phyloP scores from a whole-genome alignment of 1,140 invertebrate species.

The Cydia fagiglandana region DNA sequence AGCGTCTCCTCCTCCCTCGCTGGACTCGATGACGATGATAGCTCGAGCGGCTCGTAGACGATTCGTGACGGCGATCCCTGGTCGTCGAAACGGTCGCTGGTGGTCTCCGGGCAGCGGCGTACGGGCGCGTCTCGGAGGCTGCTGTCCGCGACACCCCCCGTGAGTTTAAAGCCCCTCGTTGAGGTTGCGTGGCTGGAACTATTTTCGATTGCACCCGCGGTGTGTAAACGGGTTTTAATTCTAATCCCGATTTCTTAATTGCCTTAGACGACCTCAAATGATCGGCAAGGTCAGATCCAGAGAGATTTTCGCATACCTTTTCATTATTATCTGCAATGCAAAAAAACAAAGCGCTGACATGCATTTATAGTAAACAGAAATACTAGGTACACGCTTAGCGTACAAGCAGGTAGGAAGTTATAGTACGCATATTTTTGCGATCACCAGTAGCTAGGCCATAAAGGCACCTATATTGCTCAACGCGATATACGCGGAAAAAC shows the following conservation, averaged over 20 bases:
- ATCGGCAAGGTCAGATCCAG: too few relatives aligned
- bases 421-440: too few relatives aligned
- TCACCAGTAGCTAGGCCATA: too few relatives aligned
- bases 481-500: neutral
- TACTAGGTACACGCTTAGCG: neutral
- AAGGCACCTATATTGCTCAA: neutral
- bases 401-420: neutral
- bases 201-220: neutral
- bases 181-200: neutral
- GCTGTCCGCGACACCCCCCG: slow-evolving; percentile 33
- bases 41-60: neutral
- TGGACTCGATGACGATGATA: neutral
- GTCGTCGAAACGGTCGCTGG: neutral
- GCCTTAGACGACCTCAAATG: too few relatives aligned
- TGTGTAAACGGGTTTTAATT: neutral
- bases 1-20: neutral
- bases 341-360: neutral
- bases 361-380: neutral
- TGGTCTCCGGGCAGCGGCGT: slow-evolving; percentile 21
- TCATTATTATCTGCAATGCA: slow-evolving; percentile 2
- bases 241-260: neutral
- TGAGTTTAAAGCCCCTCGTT: slow-evolving; percentile 33
- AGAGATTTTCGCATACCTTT: too few relatives aligned
- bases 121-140: slow-evolving; percentile 32
- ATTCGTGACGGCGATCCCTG: slow-evolving; percentile 20